Evolutionary conservation across 2,888 invertebrate species (phyloP), one percentile per base, ranked within the genome.

Genomic region (Limnephilus lunatus): DNA sequence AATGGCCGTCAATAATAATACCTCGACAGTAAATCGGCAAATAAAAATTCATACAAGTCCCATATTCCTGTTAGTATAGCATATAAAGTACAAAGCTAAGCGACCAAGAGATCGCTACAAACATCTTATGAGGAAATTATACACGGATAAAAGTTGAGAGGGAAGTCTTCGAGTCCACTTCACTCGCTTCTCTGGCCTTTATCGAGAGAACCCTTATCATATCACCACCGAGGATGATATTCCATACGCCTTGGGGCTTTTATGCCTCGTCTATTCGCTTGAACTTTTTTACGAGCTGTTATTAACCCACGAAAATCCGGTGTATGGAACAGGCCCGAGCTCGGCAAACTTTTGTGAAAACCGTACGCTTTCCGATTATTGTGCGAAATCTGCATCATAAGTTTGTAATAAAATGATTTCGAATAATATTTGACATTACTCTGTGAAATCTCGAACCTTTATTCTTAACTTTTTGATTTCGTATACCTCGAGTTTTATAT

Each of bases 121-220:
- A 90, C 90, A 90, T 92, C 90, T 92, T 92, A 92, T 92, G 90
- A 44, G 32, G 44, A 92, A 92, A 92, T 92, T 92, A 92, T 92
- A 92, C 92, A 92, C 90, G 44, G 92, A 48, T 82, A 90, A 92
- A 92, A 92, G 90, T 92, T 92, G 92, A 53, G 86, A 87, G 81
- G 85, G 39, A 89, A 89, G 30, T 81, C 81, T 89, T 81, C 35
- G 82, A 90, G 90, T 90, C 90, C 90, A 92, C 93, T 92, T 35
- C 89, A 92, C 90, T 91, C 89, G 91, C 83, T 91, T 91, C 91
- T 87, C 35, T 81, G 87, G 81, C 89, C 85, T 92, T 93, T 93
- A 93, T 93, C 83, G 91, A 81, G 85, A 92, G 92, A 30, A 91
- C 93, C 93, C 93, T 93, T 93, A 93, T 92, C 93, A 86, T 92